These are phyloP conservation scores for Notechis scutatus DNA, from an alignment of 2,113 vertebrate genomes.

Conservation along the genomic window DNA sequence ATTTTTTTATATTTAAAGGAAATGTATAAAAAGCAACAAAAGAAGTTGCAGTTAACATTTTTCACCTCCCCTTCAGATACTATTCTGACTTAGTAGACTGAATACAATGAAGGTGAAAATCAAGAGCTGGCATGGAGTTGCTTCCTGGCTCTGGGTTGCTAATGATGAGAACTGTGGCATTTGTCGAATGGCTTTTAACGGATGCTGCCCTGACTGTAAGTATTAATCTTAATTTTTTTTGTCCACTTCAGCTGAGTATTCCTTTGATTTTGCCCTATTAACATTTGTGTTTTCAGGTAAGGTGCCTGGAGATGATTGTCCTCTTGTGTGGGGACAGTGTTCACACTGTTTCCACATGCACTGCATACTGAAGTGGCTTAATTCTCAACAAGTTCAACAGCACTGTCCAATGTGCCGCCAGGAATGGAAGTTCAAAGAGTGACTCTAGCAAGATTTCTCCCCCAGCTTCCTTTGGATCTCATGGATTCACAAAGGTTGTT, in stretches of 20 bases:
- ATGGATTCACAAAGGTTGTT: background rate
- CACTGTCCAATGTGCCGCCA: constrained; percentile 98
- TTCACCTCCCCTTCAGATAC: constrained; percentile 9
- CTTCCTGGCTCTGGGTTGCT: constrained; percentile 95
- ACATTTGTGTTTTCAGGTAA: constrained; percentile 75
- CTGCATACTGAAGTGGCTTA: constrained; percentile 97
- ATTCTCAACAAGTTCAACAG: constrained; percentile 96
- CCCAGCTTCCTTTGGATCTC: background rate
- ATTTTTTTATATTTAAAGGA: background rate
- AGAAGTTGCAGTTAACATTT: background rate
- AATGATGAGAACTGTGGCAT: constrained; percentile 97
- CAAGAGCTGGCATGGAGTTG: constrained; percentile 90
- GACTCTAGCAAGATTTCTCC: constrained; percentile 40
- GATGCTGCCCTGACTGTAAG: constrained; percentile 96
- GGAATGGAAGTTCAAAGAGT: constrained; percentile 98
- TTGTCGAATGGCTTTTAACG: constrained; percentile 93
- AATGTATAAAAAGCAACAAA: background rate
- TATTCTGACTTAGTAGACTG: constrained; percentile 46
- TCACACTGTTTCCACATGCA: constrained; percentile 99
- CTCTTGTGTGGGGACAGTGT: constrained; percentile 96
- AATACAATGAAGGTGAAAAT: constrained; percentile 84
- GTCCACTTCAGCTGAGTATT: no score
- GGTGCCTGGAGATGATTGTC: constrained; percentile 94
- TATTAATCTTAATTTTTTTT: constrained; percentile 15
- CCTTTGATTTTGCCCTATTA: background rate